A percentile compares a stretch with the other conserved stretches of the same genome.
Evolutionary conservation across 92 coral and sea anemone species (phyloP).

Genomic region (Bergia puertoricense): DNA sequence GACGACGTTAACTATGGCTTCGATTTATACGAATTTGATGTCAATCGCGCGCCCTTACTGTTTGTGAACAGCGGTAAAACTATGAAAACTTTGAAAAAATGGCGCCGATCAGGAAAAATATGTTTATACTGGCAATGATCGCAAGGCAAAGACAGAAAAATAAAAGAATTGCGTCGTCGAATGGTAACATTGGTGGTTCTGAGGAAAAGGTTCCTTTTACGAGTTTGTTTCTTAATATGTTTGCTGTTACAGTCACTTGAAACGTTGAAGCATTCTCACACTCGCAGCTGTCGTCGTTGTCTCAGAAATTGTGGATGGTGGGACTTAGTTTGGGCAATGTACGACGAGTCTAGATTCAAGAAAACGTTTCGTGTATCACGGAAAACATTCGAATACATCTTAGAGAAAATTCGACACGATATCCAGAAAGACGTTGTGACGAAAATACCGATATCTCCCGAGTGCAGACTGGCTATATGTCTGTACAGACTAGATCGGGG

Average conservation of each 20-base stretch:
- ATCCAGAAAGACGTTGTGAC: conserved; percentile 39
- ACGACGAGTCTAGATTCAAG: conserved; percentile 30
- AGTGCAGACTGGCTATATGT: conserved; percentile 53
- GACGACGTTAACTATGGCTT: too few relatives aligned
- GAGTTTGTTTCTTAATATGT: conserved; percentile 29
- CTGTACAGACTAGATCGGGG: conserved; percentile 52
- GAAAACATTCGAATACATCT: conserved; percentile 46
- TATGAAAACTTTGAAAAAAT: background rate
- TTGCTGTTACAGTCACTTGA: conserved; percentile 3
- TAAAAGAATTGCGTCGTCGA: background rate
- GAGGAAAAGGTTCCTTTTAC: conserved; percentile 34
- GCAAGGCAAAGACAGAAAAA: conserved; percentile 24
- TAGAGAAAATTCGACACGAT: conserved; percentile 47
- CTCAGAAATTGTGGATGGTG: conserved; percentile 54
- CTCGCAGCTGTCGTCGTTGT: conserved; percentile 49
- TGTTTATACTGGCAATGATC: conserved; percentile 18
- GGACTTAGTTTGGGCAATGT: conserved; percentile 48
- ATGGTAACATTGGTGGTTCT: conserved; percentile 26
- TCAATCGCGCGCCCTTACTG: background rate
- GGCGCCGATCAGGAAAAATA: conserved; percentile 8
- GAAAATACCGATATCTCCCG: conserved; percentile 56
- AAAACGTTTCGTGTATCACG: conserved; percentile 47
- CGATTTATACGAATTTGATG: too few relatives aligned
- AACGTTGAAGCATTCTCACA: conserved; percentile 1
- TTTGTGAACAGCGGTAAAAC: conserved; percentile 30